A percentile compares a stretch with the other conserved stretches of the same genome.
phyloP scores from a whole-genome alignment of 35 echinoderm and acorn worm genomes.

The Stichopus chloronotus region DNA sequence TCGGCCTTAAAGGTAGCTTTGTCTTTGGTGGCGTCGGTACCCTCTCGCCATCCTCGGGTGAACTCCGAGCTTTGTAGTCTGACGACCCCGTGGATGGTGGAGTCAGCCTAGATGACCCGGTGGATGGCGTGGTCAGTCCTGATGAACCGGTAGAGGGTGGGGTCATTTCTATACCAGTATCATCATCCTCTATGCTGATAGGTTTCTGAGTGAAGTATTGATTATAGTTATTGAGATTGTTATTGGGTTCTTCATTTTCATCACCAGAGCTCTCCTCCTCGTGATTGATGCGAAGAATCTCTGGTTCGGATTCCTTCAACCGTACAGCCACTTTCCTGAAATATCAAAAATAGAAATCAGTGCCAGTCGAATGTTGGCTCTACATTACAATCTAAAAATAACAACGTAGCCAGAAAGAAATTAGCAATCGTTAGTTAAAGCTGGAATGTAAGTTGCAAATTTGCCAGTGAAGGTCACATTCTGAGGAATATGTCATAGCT shows the following conservation, averaged over 20 bases:
- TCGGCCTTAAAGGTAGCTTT: slow-evolving; percentile 67
- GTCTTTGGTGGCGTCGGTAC: slow-evolving; percentile 61
- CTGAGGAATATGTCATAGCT: too few species aligned
- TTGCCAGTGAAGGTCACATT: too few species aligned
- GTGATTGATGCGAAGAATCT: slow-evolving; percentile 86
- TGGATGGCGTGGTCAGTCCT: slow-evolving; percentile 42
- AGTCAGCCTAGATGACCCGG: slow-evolving; percentile 54
- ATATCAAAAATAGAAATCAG: neutral
- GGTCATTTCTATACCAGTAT: slow-evolving; percentile 68
- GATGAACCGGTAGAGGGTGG: slow-evolving; percentile 55
- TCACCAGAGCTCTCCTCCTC: slow-evolving; percentile 56
- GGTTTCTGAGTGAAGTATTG: slow-evolving; percentile 23
- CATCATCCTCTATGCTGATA: slow-evolving; percentile 49
- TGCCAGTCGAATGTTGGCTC: neutral
- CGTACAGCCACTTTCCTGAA: slow-evolving; percentile 67
- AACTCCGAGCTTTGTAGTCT: slow-evolving; percentile 17
- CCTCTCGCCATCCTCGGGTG: slow-evolving; percentile 15
- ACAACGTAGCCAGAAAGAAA: neutral
- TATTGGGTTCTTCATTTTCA: slow-evolving; percentile 65
- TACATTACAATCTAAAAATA: neutral
- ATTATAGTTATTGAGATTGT: slow-evolving; percentile 40
- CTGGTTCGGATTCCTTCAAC: slow-evolving; percentile 76
- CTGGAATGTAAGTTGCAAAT: too few species aligned
- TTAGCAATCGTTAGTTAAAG: neutral
- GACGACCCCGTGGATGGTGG: slow-evolving; percentile 42